A percentile compares a stretch with the other conserved stretches of the same genome.
Conservation (phyloP, 2,113 vertebrate species). For the Lethenteron camtschaticum region DNA sequence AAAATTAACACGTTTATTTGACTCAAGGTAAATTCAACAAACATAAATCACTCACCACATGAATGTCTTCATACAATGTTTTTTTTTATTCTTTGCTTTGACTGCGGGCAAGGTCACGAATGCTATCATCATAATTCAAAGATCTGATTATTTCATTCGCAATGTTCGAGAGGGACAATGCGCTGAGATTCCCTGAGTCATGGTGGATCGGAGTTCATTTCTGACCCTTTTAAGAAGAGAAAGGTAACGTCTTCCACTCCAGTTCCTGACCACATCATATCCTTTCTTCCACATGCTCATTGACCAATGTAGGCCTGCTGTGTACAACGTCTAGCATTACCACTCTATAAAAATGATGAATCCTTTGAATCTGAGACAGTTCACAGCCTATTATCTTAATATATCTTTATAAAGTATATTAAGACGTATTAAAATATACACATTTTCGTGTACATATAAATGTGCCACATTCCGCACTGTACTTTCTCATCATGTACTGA, state of each 20-base stretch:
- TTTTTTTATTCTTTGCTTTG: neutral
- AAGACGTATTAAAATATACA: neutral
- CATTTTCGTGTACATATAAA: neutral
- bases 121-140: neutral
- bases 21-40: neutral
- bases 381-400: neutral
- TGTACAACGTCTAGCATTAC: neutral
- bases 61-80: neutral
- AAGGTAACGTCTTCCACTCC: neutral
- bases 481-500: no score
- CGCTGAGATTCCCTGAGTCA: neutral
- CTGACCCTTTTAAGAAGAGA: constrained; percentile 3
- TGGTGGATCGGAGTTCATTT: neutral
- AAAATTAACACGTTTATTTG: neutral
- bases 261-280: neutral
- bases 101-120: neutral
- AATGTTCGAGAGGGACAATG: neutral
- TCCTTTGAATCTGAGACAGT: neutral
- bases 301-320: neutral
- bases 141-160: neutral
- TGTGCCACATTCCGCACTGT: neutral
- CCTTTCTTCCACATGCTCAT: neutral
- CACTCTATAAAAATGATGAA: neutral
- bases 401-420: neutral
- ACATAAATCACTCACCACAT: neutral